phyloP scores from a whole-genome alignment of 2,888 invertebrate genomes.

The Caenorhabditis sp. region DNA sequence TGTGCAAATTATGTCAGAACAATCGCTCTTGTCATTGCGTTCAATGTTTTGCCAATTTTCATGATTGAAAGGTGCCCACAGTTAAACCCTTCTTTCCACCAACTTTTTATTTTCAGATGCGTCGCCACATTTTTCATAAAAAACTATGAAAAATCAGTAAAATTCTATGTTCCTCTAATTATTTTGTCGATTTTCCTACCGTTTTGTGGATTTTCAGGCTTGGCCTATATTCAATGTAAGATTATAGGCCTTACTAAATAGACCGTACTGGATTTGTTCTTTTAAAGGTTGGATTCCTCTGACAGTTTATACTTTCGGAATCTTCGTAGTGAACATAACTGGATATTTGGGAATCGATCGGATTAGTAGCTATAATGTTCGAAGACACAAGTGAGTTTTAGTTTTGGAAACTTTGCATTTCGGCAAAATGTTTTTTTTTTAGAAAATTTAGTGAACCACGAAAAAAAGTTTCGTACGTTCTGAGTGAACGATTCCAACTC shows the following conservation, averaged over 20 bases:
- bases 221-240: conserved; percentile 33
- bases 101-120: neutral
- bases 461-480: neutral
- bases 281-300: conserved; percentile 23
- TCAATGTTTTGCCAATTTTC: conserved; percentile 33
- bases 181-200: conserved; percentile 32
- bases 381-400: conserved; percentile 16
- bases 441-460: conserved; percentile 11
- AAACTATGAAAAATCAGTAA: conserved; percentile 31
- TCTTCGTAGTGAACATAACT: conserved; percentile 27
- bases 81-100: no score
- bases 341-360: conserved; percentile 29
- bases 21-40: conserved; percentile 29
- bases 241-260: no score
- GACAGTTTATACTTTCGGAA: conserved; percentile 16
- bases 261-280: neutral
- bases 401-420: no score
- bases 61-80: conserved; percentile 30
- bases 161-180: conserved; percentile 22
- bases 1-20: conserved; percentile 26
- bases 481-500: conserved; percentile 32
- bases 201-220: conserved; percentile 17
- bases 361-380: conserved; percentile 14
- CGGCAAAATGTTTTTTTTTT: no score
- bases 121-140: conserved; percentile 25